Evolutionary conservation across 1,140 invertebrate genomes (phyloP), one percentile per base, ranked within the genome.

Genomic region (Lasioglossum baleicum): DNA sequence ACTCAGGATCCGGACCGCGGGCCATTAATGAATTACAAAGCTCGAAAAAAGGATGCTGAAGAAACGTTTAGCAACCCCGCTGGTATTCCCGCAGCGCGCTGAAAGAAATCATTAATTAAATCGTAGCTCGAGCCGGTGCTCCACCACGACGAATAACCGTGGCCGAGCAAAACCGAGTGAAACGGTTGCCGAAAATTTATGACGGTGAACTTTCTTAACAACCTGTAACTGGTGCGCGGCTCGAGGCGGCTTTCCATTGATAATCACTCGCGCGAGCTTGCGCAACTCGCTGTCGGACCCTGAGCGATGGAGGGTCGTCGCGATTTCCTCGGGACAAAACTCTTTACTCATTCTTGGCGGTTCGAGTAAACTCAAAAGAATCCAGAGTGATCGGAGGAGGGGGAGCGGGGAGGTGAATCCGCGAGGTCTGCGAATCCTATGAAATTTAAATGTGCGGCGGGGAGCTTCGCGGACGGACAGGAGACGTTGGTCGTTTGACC

Each of bases 371-470:
- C 72, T 85, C 80, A 60, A 67, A 66, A 75, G 75, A 22, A 48
- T n/a, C 22, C 26, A 7, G 4, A 10, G 6, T 58, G 66, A 78
- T 69, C 58, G 77, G 80, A 84, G 85, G 44, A 11, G 44, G 11
- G 44, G 11, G 42, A 44, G 81, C 26, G 26, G 26, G 26, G 26
- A 26, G 83, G 75, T 68, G 69, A 75, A 83, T 86, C 84, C 77
- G 74, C 35, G 66, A 66, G 66, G 77, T 44, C 58, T 63, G 75
- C 63, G 78, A 85, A 88, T 80, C 81, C 84, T 89, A 90, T 91
- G 85, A 88, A 91, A 91, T 90, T 91, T 88, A 90, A 91, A 91
- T 90, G 85, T 86, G 88, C 85, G 86, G 73, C 83, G 75, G 88
- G 87, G 80, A 87, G 83, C 80, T 85, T 88, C 75, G 70, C 69